phyloP scores from a whole-genome alignment of 2,797 vertebrate genomes.

The Sandelia bainsii region DNA sequence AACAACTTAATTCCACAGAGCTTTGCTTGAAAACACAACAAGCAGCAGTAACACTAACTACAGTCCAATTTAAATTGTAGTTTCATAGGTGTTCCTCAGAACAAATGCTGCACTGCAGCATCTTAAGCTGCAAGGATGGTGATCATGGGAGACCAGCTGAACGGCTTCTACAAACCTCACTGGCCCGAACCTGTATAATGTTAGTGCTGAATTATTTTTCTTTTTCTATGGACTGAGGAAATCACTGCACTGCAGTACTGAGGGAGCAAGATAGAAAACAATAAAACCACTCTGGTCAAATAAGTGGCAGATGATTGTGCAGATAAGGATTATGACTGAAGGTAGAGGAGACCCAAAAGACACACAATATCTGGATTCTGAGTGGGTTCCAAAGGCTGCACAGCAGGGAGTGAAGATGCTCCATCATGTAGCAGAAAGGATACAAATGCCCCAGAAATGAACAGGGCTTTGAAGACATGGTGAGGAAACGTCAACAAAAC shows the following conservation, averaged over 20 bases:
- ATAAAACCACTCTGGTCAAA: constrained; percentile 22
- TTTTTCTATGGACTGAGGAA: constrained; percentile 25
- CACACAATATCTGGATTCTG: constrained; percentile 16
- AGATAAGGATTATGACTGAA: constrained; percentile 27
- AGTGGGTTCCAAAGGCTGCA: constrained; percentile 35
- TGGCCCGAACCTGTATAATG: constrained; percentile 39
- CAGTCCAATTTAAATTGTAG: constrained; percentile 49
- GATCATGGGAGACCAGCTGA: constrained; percentile 40
- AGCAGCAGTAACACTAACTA: constrained; percentile 56
- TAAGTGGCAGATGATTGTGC: constrained; percentile 21
- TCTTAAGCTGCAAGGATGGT: constrained; percentile 57
- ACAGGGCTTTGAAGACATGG: constrained; percentile 87
- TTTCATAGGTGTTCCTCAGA: constrained; percentile 31
- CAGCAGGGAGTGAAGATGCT: constrained; percentile 37
- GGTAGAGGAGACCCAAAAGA: constrained; percentile 17
- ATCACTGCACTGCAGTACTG: constrained; percentile 51
- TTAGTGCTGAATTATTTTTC: constrained; percentile 20
- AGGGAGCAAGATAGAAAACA: constrained; percentile 28
- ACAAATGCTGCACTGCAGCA: constrained; percentile 50
- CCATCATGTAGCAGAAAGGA: constrained; percentile 80
- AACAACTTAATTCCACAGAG: constrained; percentile 49
- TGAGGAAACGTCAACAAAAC: constrained; percentile 88
- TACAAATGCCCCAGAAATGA: constrained; percentile 90
- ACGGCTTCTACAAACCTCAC: constrained; percentile 47
- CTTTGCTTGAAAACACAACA: constrained; percentile 32